Conservation (phyloP, 2,797 vertebrate species). For the Crocidura indochinensis region DNA sequence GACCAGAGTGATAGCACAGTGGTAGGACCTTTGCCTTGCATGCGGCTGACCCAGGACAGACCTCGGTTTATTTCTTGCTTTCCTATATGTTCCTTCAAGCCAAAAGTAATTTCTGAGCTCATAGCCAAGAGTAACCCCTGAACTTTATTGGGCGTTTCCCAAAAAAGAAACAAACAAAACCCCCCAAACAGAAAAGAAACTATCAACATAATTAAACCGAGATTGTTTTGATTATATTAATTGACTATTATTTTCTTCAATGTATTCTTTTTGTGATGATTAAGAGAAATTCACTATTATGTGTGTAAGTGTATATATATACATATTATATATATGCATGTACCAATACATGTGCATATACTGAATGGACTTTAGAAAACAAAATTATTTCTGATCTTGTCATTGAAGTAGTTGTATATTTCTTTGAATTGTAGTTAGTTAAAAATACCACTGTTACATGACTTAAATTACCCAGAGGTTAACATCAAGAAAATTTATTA, state of each 20-base stretch:
- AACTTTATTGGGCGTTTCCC: too few relatives aligned
- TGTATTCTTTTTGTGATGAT: background rate
- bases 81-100: too few relatives aligned
- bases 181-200: too few relatives aligned
- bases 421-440: constrained; percentile 41
- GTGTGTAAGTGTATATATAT: background rate
- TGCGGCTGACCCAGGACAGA: too few relatives aligned
- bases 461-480: too few relatives aligned
- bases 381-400: constrained; percentile 25
- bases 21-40: too few relatives aligned
- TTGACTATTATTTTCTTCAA: constrained; percentile 43
- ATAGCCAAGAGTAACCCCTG: too few relatives aligned
- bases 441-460: background rate
- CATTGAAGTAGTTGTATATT: constrained; percentile 12
- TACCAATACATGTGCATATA: background rate
- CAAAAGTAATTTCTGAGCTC: too few relatives aligned
- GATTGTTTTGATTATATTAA: background rate
- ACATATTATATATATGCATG: background rate
- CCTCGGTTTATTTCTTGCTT: too few relatives aligned
- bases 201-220: constrained; percentile 10
- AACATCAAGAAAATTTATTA: constrained; percentile 39
- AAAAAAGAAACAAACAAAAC: too few relatives aligned
- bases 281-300: background rate
- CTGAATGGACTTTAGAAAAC: too few relatives aligned
- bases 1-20: too few relatives aligned